Conservation (phyloP, 2,888 invertebrate genomes). For the Nysson spinosus region DNA sequence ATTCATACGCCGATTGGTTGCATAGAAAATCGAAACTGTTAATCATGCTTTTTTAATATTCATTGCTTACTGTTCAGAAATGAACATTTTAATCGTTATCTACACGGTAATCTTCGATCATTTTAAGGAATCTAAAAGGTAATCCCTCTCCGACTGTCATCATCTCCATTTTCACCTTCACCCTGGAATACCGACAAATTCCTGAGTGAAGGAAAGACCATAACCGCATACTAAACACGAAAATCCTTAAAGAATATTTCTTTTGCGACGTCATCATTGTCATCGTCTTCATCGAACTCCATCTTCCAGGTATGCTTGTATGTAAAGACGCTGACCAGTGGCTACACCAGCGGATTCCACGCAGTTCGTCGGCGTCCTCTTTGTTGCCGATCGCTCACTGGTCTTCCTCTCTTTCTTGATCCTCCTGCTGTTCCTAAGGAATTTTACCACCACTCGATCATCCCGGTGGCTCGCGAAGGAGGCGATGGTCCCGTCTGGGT, state of each 20-base stretch:
- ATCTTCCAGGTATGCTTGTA: slow-evolving; percentile 14
- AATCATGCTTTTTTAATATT: too few relatives aligned
- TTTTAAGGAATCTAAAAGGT: too few relatives aligned
- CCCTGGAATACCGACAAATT: too few relatives aligned
- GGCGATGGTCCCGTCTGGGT: slow-evolving; percentile 62
- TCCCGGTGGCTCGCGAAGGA: slow-evolving; percentile 59
- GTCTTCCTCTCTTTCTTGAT: slow-evolving; percentile 46
- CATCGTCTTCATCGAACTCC: slow-evolving; percentile 37
- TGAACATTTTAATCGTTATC: too few relatives aligned
- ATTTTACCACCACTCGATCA: slow-evolving; percentile 61
- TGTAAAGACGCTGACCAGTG: slow-evolving; percentile 39
- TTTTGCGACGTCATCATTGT: slow-evolving; percentile 21
- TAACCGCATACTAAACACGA: background rate
- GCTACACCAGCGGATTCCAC: slow-evolving; percentile 50
- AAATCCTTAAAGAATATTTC: background rate
- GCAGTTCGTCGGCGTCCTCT: slow-evolving; percentile 53
- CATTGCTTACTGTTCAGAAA: too few relatives aligned
- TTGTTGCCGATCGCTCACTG: slow-evolving; percentile 58
- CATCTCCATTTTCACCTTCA: too few relatives aligned
- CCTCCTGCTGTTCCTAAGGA: slow-evolving; percentile 47
- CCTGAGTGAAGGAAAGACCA: background rate
- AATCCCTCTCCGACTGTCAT: too few relatives aligned
- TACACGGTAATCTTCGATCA: too few relatives aligned
- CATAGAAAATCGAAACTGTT: too few relatives aligned
- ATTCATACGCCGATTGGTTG: too few relatives aligned